A percentile compares a stretch with the other conserved stretches of the same genome.
Evolutionary conservation across 1,140 invertebrate genomes (phyloP).

Genomic region (Drosophila cardini): DNA sequence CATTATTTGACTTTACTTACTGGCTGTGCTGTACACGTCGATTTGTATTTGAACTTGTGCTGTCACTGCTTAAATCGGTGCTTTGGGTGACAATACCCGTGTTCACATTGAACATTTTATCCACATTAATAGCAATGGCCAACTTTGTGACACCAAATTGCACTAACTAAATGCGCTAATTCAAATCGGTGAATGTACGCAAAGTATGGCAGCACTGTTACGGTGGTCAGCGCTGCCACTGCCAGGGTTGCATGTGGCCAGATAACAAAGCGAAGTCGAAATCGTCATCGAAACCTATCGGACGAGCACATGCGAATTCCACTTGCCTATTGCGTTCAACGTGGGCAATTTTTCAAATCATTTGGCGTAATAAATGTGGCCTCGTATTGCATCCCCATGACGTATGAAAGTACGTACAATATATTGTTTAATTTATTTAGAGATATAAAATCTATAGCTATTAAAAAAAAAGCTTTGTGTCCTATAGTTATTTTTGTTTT

Average conservation of each 20-base stretch:
- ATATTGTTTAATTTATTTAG: slow-evolving; percentile 40
- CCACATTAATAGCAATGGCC: neutral
- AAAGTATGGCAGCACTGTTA: slow-evolving; percentile 22
- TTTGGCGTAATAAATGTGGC: slow-evolving; percentile 8
- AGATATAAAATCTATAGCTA: slow-evolving; percentile 36
- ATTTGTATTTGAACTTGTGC: neutral
- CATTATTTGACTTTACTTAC: slow-evolving; percentile 40
- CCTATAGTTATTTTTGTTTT: slow-evolving; percentile 43
- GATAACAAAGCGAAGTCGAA: neutral
- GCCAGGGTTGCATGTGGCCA: neutral
- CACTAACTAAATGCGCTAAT: neutral
- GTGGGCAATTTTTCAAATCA: neutral
- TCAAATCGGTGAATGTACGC: slow-evolving; percentile 13
- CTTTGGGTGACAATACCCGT: slow-evolving; percentile 23
- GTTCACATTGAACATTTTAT: slow-evolving; percentile 60
- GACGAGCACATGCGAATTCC: neutral
- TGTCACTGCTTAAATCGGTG: neutral
- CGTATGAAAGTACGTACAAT: slow-evolving; percentile 27
- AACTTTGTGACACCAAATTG: neutral
- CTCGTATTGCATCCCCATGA: neutral
- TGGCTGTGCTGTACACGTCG: slow-evolving; percentile 41
- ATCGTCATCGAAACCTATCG: slow-evolving; percentile 1
- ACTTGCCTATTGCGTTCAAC: neutral
- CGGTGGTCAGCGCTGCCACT: neutral
- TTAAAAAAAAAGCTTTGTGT: slow-evolving; percentile 50